Conservation (phyloP, 2,888 invertebrate species). For the Chrysotoxum bicinctum region DNA sequence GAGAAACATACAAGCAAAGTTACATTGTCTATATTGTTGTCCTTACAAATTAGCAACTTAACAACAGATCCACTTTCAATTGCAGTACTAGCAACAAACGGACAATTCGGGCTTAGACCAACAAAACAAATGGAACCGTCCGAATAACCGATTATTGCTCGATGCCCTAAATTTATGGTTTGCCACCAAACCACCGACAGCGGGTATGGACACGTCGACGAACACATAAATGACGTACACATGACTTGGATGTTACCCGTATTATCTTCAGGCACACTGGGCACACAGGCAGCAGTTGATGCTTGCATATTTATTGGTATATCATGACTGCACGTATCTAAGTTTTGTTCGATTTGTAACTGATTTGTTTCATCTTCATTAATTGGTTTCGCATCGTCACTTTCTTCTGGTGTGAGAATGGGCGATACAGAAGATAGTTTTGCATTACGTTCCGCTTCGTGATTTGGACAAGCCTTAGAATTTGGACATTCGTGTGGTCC, state of each 20-base stretch:
- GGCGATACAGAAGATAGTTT: not conserved
- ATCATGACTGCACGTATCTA: conserved; percentile 77
- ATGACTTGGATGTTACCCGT: conserved; percentile 78
- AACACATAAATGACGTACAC: conserved; percentile 80
- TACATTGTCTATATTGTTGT: conserved; percentile 84
- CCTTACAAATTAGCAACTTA: conserved; percentile 84
- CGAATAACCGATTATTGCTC: conserved; percentile 88
- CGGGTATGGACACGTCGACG: conserved; percentile 82
- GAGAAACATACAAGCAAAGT: conserved; percentile 83
- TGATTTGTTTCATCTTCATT: conserved; percentile 54
- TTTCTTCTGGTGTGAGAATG: conserved; percentile 52
- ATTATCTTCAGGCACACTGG: conserved; percentile 74
- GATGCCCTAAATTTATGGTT: conserved; percentile 86
- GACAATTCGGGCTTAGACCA: conserved; percentile 81
- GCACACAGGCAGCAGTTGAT: conserved; percentile 44
- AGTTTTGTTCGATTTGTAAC: conserved; percentile 41
- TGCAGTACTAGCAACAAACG: conserved; percentile 81
- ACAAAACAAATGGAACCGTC: conserved; percentile 83
- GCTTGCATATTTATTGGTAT: conserved; percentile 78
- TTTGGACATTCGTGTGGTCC: conserved; percentile 82
- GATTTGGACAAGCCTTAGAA: conserved; percentile 81
- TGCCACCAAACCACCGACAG: conserved; percentile 90
- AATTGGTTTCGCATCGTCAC: conserved; percentile 40
- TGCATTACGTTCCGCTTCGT: conserved; percentile 66
- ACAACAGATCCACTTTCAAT: conserved; percentile 81